Percentiles rank a stretch among this genome's conserved stretches.
Conservation (phyloP, 2,888 invertebrate genomes). For the Ypsolopha sequella region DNA sequence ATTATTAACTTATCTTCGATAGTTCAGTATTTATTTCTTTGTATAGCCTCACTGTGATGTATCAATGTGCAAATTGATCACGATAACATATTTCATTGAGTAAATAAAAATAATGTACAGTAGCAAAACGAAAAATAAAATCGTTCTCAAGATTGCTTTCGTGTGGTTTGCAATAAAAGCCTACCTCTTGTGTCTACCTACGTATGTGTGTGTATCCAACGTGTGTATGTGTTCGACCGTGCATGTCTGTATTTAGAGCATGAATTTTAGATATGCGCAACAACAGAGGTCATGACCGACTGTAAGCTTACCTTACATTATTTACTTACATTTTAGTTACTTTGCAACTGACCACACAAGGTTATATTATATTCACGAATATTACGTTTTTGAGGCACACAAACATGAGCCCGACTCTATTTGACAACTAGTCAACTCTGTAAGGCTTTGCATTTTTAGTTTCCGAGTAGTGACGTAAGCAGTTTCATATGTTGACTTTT, state of each 20-base stretch:
- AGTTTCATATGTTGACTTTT: too few relatives aligned
- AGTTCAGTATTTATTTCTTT: too few relatives aligned
- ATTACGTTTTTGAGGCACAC: too few relatives aligned
- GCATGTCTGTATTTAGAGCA: slow-evolving; percentile 38
- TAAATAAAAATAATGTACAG: slow-evolving; percentile 9
- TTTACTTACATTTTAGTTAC: slow-evolving; percentile 8
- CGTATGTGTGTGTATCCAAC: background rate
- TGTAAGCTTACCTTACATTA: slow-evolving; percentile 19
- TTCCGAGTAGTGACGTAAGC: too few relatives aligned
- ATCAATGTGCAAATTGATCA: background rate
- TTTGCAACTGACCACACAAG: slow-evolving; percentile 1
- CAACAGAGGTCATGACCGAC: slow-evolving; percentile 26
- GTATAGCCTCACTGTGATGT: background rate
- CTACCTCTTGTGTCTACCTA: slow-evolving; percentile 10
- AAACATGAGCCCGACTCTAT: too few relatives aligned
- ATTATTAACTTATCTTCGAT: too few relatives aligned
- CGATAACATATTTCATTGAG: background rate
- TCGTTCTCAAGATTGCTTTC: slow-evolving; percentile 34
- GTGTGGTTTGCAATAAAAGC: slow-evolving; percentile 45
- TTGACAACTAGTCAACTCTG: too few relatives aligned
- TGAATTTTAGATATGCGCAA: slow-evolving; percentile 44
- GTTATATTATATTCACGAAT: background rate
- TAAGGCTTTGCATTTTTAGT: too few relatives aligned
- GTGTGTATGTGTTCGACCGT: slow-evolving; percentile 30
- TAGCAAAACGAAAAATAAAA: slow-evolving; percentile 11